Base-by-base conservation (phyloP, 2,888 invertebrate genomes). In the Crepidodera aurea region DNA sequence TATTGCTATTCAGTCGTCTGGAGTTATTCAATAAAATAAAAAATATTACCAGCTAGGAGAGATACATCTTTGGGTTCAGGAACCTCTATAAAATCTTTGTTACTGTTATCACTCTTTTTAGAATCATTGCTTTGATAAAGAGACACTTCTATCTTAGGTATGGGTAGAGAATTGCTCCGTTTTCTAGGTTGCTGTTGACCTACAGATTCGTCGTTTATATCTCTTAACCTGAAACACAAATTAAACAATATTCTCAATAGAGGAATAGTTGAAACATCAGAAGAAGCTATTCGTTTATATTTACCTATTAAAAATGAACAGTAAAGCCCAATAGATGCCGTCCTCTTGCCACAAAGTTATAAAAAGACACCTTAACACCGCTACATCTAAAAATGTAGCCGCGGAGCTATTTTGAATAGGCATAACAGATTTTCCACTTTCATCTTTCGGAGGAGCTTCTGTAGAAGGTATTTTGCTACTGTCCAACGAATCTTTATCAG, bases 321-420 rank as follows among this genome's bases (percentile, higher is more conserved):
- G 93, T 25, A 98, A 82, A 10, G 96, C 96, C 99, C 99, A 99
- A 79, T 93, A 94, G 8, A 98, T 91, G 0, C 99, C 99, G 79
- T 98, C 98, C 78, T 98, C 98, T 77, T 94, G 92, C 99, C 99
- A 99, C 76, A 97, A 96, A 0, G 94, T 88, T 64, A 97, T 92
- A 78, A 99, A 97, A 10, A 99, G 85, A 78, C 98, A 98, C 53
- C 98, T 86, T 56, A 99, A 82, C 0, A 98, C 97, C 1, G 97
- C 96, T 0, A 99, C 94, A 80, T 99, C 99, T 58, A 99, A 84
- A 79, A 96, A 98, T 1, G 96, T 97, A 0, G 99, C 99, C 15
- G 93, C 90, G 10, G 90, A 86, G 1, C 92, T 85, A 83, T 93
- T 87, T 19, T 77, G 72, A 5, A 56, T 42, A 8, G 53, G 56